Conservation (phyloP, 2,888 invertebrate species). For the Cephus sareptanus region DNA sequence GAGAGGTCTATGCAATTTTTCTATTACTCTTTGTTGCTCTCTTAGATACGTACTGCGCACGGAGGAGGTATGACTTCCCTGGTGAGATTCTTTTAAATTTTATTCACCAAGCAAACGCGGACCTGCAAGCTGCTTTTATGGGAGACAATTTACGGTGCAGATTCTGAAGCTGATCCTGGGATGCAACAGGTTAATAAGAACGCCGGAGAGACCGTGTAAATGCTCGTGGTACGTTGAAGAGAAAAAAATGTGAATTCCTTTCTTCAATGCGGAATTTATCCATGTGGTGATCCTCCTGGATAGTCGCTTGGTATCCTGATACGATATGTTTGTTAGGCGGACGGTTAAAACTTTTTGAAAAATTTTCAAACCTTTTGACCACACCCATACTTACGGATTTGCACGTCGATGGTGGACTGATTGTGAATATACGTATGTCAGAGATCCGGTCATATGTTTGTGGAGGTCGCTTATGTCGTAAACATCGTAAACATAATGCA, state of each 20-base stretch:
- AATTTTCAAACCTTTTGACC: constrained; percentile 17
- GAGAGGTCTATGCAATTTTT: neutral
- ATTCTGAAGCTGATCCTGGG: neutral
- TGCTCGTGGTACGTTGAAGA: neutral
- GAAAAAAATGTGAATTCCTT: neutral
- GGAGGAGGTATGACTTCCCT: neutral
- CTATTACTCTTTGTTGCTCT: neutral
- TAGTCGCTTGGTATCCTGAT: neutral
- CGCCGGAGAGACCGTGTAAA: neutral
- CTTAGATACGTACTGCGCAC: neutral
- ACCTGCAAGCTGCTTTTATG: neutral
- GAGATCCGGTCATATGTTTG: constrained; percentile 51
- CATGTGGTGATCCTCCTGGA: neutral
- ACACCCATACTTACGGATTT: constrained; percentile 40
- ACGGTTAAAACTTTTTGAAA: neutral
- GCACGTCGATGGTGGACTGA: neutral
- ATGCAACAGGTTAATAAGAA: neutral
- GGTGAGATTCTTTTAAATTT: neutral
- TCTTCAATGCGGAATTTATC: neutral
- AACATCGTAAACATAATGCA: constrained; percentile 50
- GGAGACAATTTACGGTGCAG: neutral
- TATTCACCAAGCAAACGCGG: neutral
- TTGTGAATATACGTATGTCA: neutral
- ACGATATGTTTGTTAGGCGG: neutral
- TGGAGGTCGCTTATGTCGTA: constrained; percentile 52